Evolutionary conservation across 1,140 invertebrate species (phyloP).

Genomic region (Rhyzopertha dominica): DNA sequence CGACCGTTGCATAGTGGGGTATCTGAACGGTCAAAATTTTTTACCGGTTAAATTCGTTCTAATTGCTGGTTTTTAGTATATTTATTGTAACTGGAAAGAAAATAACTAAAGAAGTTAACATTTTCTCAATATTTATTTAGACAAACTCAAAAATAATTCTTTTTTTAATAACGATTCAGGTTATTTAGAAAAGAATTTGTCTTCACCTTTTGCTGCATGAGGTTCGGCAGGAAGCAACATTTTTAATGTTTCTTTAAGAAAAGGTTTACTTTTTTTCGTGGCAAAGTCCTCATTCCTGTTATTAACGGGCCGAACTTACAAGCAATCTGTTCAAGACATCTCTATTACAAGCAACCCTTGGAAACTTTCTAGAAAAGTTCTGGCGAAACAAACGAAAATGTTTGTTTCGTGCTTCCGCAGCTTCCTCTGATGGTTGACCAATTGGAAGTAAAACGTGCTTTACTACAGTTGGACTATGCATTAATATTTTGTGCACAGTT

Average conservation of each 20-base stretch:
- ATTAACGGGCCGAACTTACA: conserved; percentile 34
- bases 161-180: no score
- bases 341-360: conserved; percentile 26
- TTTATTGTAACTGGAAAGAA: no score
- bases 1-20: no score
- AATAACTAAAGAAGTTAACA: no score
- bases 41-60: no score
- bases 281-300: conserved; percentile 12
- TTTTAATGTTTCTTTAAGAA: conserved; percentile 14
- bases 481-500: conserved; percentile 41
- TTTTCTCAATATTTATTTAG: no score
- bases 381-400: conserved; percentile 29
- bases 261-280: conserved; percentile 8
- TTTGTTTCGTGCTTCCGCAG: conserved; percentile 31
- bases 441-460: conserved; percentile 32
- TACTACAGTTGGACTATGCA: conserved; percentile 30
- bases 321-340: conserved; percentile 34
- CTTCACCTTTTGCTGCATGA: no score
- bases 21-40: no score
- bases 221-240: no score
- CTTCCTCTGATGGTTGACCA: conserved; percentile 29
- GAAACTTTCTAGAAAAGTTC: conserved; percentile 33
- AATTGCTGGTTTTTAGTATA: no score
- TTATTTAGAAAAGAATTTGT: no score
- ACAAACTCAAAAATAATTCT: no score